Base-by-base conservation (phyloP, 2,113 vertebrate species). In the Seriola quinqueradiata region DNA sequence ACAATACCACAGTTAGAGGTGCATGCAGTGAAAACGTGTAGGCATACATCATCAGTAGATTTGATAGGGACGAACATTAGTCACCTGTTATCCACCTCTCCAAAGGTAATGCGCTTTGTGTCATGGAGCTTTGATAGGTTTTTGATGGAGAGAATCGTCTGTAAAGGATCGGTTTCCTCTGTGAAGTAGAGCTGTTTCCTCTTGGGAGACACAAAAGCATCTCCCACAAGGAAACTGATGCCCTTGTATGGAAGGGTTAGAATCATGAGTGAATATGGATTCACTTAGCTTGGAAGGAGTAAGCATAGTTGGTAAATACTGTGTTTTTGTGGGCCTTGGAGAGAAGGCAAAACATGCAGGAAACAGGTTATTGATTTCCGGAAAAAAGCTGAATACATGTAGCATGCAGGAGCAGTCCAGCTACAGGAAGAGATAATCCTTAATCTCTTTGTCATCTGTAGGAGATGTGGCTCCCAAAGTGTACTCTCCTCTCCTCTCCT, bases 61-160 rank as follows among this genome's bases (percentile, higher is more conserved):
- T 54, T 77, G 40, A 34, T 40, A 0, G 70, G 59, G 58, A 66
- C 48, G 7, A 58, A 25, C 68, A 54, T 82, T 64, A 77, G 58
- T 79, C 83, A 70, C 52, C 59, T 57, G 79, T 65, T 67, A 55
- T 75, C 73, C 66, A 48, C 85, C 79, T 75, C 60, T 63, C 21
- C 48, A 17, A 25, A 77, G 59, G 54, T 80, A 82, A 86, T 79
- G 71, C 4, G 67, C 44, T 73, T 52, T 73, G 70, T 84, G 85
- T 77, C 71, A 42, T 8, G 10, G 63, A 70, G 63, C 82, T 75
- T 60, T 80, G 70, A 85, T 77, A 23, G 68, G 55, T 58, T 81
- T 82, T 65, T 77, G 82, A 87, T 75, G 84, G 79, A 82, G 71
- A 52, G 68, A 70, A 77, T 46, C 14, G 75, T 68, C 77, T 60